These are phyloP conservation scores for Macropus fuliginosus DNA, from an alignment of 2,797 vertebrate genomes.

Conservation along the genomic window DNA sequence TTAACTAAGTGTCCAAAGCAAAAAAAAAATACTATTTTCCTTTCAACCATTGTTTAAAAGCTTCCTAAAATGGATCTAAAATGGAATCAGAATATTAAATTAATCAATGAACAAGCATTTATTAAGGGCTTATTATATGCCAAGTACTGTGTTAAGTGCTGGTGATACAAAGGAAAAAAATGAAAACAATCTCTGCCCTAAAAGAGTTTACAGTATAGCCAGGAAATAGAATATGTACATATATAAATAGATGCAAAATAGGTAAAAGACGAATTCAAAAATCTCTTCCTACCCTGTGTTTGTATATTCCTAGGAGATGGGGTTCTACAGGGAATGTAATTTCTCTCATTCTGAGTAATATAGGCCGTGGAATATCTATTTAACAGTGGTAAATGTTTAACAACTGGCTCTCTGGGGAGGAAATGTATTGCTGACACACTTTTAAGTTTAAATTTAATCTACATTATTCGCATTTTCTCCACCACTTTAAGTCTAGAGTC, in stretches of 20 bases:
- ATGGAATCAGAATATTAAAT: neutral
- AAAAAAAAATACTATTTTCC: neutral
- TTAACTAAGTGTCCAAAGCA: constrained; percentile 1
- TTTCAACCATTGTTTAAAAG: constrained; percentile 39
- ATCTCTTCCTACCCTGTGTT: neutral
- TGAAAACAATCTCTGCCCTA: neutral
- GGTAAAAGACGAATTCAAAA: neutral
- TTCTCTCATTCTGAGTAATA: neutral
- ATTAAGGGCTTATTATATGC: neutral
- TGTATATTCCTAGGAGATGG: neutral
- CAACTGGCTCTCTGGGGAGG: neutral
- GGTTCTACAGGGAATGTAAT: neutral
- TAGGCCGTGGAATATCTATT: neutral
- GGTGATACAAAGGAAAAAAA: neutral
- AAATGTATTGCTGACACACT: neutral
- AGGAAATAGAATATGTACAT: neutral
- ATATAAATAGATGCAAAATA: neutral
- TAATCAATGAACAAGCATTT: neutral
- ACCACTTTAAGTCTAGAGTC: neutral
- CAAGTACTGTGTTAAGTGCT: neutral
- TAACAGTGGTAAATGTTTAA: neutral
- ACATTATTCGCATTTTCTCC: neutral
- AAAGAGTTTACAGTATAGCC: neutral
- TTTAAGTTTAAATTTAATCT: neutral
- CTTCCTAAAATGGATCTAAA: neutral